Evolutionary conservation across 2,888 invertebrate species (phyloP).

Genomic region (Dynastes hyllus): DNA sequence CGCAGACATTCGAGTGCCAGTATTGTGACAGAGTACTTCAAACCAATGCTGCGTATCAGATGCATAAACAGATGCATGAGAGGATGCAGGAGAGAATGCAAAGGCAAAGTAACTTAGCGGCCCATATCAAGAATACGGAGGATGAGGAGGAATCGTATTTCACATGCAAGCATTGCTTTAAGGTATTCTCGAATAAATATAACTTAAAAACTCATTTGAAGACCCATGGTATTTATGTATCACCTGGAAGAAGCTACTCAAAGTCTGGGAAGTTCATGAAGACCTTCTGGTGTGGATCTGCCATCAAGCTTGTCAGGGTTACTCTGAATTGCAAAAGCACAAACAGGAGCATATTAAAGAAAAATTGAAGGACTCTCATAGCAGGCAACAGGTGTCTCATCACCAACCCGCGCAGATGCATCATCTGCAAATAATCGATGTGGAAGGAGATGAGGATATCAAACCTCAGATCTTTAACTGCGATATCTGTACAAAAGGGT

Average conservation of each 20-base stretch:
- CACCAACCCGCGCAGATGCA: constrained; percentile 5
- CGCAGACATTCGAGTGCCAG: constrained; percentile 60
- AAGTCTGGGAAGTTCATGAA: constrained; percentile 60
- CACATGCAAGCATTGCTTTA: constrained; percentile 72
- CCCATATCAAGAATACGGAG: constrained; percentile 47
- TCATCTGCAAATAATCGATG: constrained; percentile 50
- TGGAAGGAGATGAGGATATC: constrained; percentile 66
- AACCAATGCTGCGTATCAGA: constrained; percentile 63
- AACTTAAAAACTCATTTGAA: constrained; percentile 71
- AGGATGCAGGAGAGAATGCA: constrained; percentile 53
- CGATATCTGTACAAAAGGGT: constrained; percentile 69
- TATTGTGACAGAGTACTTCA: constrained; percentile 64
- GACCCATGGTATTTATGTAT: constrained; percentile 70
- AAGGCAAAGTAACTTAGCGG: neutral
- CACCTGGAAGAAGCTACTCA: constrained; percentile 59
- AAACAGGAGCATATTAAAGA: constrained; percentile 71
- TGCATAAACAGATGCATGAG: constrained; percentile 67
- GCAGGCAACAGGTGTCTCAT: constrained; percentile 56
- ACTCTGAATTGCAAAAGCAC: constrained; percentile 74
- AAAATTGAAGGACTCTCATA: constrained; percentile 50
- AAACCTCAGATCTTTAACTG: constrained; percentile 66
- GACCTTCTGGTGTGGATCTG: constrained; percentile 77
- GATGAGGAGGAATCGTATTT: constrained; percentile 66
- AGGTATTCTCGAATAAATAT: constrained; percentile 70
- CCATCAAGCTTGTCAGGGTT: constrained; percentile 75